Conservation (phyloP, 2,888 invertebrate species). For the Allolobophora icterica region DNA sequence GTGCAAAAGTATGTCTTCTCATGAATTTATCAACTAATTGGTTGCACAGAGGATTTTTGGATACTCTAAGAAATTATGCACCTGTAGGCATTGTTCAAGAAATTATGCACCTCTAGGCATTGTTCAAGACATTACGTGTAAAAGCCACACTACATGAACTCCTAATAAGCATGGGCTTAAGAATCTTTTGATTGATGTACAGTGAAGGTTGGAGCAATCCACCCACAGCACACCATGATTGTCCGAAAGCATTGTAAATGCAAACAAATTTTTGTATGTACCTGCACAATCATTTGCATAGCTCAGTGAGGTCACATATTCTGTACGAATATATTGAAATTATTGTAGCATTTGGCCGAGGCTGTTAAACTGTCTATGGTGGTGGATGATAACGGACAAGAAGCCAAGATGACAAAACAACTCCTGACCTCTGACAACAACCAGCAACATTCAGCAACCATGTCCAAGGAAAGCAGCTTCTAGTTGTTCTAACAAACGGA, state of each 20-base stretch:
- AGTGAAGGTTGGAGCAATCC: not conserved
- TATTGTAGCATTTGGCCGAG: slow-evolving; percentile 25
- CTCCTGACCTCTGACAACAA: not conserved
- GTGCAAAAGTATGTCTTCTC: no score
- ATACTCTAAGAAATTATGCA: no score
- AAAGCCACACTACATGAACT: no score
- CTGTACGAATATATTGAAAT: not conserved
- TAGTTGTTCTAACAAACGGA: not conserved
- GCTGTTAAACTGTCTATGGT: slow-evolving; percentile 14
- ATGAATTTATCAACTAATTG: no score
- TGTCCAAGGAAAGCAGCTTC: not conserved
- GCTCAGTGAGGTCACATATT: not conserved
- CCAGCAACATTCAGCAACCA: not conserved
- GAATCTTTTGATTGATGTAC: not conserved
- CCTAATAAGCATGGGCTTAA: not conserved
- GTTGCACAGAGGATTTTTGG: no score
- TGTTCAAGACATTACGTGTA: no score
- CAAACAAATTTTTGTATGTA: not conserved
- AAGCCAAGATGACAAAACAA: slow-evolving; percentile 17
- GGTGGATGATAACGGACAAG: not conserved
- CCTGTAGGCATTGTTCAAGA: no score
- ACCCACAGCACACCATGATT: no score
- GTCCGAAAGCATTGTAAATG: not conserved
- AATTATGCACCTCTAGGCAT: no score
- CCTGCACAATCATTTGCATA: not conserved